Evolutionary conservation across 2,113 vertebrate species (phyloP).

Genomic region (Sinocyclocheilus grahami): DNA sequence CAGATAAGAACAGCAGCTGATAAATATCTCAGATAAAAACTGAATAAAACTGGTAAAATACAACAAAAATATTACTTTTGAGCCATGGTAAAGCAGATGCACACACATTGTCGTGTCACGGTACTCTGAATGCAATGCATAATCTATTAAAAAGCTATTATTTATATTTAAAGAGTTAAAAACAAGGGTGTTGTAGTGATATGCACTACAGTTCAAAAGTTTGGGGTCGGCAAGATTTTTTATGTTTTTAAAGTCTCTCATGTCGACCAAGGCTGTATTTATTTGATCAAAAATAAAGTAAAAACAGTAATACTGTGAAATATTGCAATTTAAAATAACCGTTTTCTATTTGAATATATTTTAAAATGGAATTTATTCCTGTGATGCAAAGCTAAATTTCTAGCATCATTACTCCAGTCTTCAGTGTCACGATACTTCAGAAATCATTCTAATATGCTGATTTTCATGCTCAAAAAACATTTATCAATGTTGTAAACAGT

Average conservation of each 20-base stretch:
- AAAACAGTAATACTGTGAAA: neutral
- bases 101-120: neutral
- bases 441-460: neutral
- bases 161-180: neutral
- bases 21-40: neutral
- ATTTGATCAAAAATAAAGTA: neutral
- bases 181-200: conserved; percentile 58
- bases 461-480: neutral
- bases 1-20: neutral
- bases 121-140: neutral
- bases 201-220: neutral
- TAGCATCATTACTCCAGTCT: neutral
- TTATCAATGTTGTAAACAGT: neutral
- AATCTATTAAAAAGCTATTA: neutral
- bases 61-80: neutral
- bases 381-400: no score
- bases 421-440: neutral
- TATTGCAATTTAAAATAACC: neutral
- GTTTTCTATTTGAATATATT: no score
- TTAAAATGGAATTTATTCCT: no score
- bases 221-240: neutral
- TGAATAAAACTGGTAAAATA: neutral
- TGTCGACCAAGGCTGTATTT: no score
- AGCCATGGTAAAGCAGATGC: neutral
- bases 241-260: conserved; percentile 62